These are phyloP conservation scores for Tridacna gigas DNA, from an alignment of 2,888 invertebrate species.

Conservation along the genomic window DNA sequence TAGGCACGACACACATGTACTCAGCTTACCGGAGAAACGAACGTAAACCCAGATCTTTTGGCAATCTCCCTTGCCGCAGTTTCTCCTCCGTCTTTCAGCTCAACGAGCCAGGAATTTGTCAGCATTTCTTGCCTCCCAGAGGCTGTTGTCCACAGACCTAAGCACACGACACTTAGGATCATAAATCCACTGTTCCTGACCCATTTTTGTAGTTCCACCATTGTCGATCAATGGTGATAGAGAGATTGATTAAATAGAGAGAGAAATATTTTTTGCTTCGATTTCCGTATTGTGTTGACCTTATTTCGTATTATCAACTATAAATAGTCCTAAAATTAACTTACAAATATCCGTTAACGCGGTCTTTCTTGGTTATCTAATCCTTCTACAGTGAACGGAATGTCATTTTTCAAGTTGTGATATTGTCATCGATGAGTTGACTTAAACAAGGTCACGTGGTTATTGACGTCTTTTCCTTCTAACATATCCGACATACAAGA, in stretches of 20 bases:
- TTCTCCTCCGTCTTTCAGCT: constrained; percentile 91
- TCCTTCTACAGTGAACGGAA: constrained; percentile 21
- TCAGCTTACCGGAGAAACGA: constrained; percentile 95
- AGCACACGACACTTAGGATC: constrained; percentile 46
- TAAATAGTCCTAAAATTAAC: not conserved
- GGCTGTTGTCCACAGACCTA: constrained; percentile 39
- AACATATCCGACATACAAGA: constrained; percentile 38
- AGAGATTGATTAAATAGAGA: constrained; percentile 24
- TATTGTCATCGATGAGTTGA: constrained; percentile 55
- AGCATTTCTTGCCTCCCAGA: constrained; percentile 88
- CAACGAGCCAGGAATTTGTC: constrained; percentile 98
- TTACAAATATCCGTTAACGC: not conserved
- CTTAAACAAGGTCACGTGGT: constrained; percentile 57
- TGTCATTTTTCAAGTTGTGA: constrained; percentile 48
- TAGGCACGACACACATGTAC: not conserved
- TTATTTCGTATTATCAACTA: not conserved
- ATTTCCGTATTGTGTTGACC: constrained; percentile 9
- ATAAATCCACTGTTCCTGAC: constrained; percentile 46
- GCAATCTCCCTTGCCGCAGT: constrained; percentile 93
- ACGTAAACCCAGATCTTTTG: constrained; percentile 95
- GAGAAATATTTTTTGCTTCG: not conserved
- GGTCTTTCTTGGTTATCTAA: not conserved
- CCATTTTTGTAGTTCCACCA: constrained; percentile 58
- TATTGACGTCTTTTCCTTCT: constrained; percentile 64
- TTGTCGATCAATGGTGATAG: constrained; percentile 45